Conservation (phyloP, 1,140 invertebrate genomes). For the Maconellicoccus hirsutus region DNA sequence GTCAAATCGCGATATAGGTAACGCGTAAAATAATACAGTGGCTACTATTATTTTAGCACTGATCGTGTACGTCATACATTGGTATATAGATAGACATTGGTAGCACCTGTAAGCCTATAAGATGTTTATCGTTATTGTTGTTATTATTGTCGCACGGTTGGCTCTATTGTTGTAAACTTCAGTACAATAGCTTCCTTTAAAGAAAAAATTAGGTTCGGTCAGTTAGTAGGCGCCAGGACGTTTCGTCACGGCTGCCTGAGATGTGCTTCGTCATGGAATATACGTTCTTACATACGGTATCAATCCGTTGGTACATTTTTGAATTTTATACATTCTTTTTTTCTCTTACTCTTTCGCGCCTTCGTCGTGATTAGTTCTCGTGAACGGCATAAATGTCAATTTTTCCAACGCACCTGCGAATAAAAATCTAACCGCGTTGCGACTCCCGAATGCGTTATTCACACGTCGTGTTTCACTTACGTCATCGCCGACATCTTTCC, state of each 20-base stretch:
- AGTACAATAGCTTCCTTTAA: constrained; percentile 19
- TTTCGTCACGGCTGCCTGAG: constrained; percentile 18
- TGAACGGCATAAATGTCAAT: background rate
- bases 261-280: constrained; percentile 17
- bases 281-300: background rate
- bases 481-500: too few species aligned
- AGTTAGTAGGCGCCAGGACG: constrained; percentile 20
- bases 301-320: constrained; percentile 1
- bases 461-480: too few species aligned
- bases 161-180: constrained; percentile 6
- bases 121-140: constrained; percentile 22
- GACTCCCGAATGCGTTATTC: too few species aligned
- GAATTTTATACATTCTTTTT: constrained; percentile 10
- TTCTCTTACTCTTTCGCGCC: background rate
- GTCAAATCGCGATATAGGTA: background rate
- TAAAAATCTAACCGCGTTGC: too few species aligned
- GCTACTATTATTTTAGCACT: constrained; percentile 9
- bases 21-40: constrained; percentile 4
- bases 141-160: constrained; percentile 22
- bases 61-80: background rate
- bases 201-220: constrained; percentile 22
- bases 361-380: background rate
- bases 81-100: constrained; percentile 2
- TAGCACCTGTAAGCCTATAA: constrained; percentile 19
- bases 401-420: too few species aligned